Conservation (phyloP, 2,113 vertebrate genomes). For the Motacilla tschutschensis region DNA sequence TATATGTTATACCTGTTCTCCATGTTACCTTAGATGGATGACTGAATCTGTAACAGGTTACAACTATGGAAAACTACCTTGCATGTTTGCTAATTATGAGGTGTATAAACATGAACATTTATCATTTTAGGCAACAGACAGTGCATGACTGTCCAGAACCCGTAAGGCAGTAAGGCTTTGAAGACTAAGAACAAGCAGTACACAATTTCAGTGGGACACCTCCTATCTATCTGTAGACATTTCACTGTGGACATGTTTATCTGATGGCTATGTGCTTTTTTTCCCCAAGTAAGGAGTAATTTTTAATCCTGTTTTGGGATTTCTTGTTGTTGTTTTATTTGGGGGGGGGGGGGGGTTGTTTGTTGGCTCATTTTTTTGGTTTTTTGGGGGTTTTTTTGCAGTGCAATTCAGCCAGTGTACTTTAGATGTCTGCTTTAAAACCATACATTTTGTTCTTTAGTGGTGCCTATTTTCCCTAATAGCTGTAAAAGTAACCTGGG, state of each 20-base stretch:
- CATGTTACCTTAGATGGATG: not conserved
- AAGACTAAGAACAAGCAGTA: not conserved
- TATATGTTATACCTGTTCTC: not conserved
- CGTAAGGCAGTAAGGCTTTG: not conserved
- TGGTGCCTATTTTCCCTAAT: not conserved
- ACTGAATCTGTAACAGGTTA: not conserved
- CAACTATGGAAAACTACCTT: not conserved
- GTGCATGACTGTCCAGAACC: not conserved
- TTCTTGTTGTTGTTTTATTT: not conserved
- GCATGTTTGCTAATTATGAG: not conserved
- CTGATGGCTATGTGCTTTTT: accelerated
- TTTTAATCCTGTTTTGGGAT: not conserved
- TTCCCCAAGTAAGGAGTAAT: not conserved
- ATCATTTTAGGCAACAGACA: not conserved
- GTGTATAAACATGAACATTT: not conserved
- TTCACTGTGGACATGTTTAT: not conserved
- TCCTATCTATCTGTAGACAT: not conserved
- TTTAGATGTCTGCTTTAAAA: not conserved
- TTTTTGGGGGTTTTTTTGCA: not conserved
- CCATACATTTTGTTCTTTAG: not conserved
- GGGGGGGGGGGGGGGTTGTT: accelerated
- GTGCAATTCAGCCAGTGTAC: not conserved
- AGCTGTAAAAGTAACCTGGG: not conserved
- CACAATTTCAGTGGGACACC: not conserved
- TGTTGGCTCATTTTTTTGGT: not conserved